These are phyloP conservation scores for Drosophila borborema DNA, from an alignment of 2,888 invertebrate species.

Conservation along the genomic window DNA sequence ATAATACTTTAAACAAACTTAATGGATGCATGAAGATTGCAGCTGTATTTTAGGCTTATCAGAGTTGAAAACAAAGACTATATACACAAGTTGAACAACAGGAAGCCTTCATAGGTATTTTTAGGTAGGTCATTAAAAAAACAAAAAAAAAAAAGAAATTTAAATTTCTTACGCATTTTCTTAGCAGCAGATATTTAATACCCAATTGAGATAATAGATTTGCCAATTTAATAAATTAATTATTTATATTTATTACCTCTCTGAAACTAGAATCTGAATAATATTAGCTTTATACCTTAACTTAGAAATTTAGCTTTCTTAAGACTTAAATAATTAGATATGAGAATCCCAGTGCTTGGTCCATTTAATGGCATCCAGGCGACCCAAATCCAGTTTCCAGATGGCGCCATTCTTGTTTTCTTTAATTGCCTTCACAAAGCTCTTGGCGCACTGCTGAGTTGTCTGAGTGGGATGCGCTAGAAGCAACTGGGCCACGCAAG, in stretches of 20 bases:
- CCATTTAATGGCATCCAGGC: constrained; percentile 64
- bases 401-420: constrained; percentile 81
- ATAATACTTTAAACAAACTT: not conserved
- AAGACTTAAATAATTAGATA: constrained; percentile 45
- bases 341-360: constrained; percentile 73
- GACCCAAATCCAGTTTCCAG: constrained; percentile 81
- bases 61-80: not conserved
- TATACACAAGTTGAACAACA: not conserved
- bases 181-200: not conserved
- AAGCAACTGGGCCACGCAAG: constrained; percentile 52
- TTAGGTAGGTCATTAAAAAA: not conserved
- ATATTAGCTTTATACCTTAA: not conserved
- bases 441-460: constrained; percentile 71
- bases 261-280: not conserved
- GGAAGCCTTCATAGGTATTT: not conserved
- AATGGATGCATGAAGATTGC: not conserved
- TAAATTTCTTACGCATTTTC: too few relatives aligned
- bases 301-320: not conserved
- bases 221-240: not conserved
- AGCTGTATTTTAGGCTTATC: not conserved
- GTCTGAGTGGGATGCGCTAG: constrained; percentile 55
- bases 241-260: not conserved
- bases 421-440: constrained; percentile 79
- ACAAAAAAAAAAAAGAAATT: too few relatives aligned
- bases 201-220: not conserved